phyloP scores from a whole-genome alignment of 2,888 invertebrate species.

The Stenodera caucasica region DNA sequence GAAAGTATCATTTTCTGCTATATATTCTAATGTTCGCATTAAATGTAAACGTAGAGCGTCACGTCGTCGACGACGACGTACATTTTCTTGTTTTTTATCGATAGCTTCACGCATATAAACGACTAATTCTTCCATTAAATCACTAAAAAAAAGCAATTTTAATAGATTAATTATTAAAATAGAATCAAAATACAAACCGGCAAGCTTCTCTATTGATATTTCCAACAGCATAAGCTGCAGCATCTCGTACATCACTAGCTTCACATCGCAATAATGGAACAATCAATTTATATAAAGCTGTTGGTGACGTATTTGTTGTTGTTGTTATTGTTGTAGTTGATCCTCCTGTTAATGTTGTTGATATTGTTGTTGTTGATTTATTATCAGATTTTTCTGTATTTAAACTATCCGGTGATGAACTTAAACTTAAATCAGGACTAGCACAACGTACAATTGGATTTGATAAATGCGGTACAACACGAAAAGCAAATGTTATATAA shows the following conservation, averaged over 20 bases:
- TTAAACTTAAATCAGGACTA: conserved; percentile 88
- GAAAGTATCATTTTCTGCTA: conserved; percentile 90
- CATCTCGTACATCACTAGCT: conserved; percentile 89
- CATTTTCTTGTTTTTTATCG: conserved; percentile 96
- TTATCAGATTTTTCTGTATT: conserved; percentile 81
- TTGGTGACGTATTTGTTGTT: conserved; percentile 72
- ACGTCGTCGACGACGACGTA: conserved; percentile 84
- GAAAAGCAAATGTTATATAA: conserved; percentile 94
- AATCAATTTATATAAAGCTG: conserved; percentile 87
- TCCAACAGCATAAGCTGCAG: conserved; percentile 91
- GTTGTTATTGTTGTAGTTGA: conserved; percentile 54
- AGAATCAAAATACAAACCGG: conserved; percentile 66
- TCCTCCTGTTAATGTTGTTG: conserved; percentile 70
- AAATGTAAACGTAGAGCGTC: conserved; percentile 92
- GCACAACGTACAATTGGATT: conserved; percentile 87
- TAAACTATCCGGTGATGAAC: conserved; percentile 89
- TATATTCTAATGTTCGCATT: conserved; percentile 86
- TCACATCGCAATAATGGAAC: conserved; percentile 93
- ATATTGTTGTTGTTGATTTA: conserved; percentile 62
- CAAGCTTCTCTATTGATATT: conserved; percentile 93
- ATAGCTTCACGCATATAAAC: conserved; percentile 92
- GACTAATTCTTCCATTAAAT: conserved; percentile 93
- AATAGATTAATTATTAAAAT: not conserved
- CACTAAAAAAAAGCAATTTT: conserved; percentile 61
- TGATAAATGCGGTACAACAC: conserved; percentile 90